These are phyloP conservation scores for Ichneumoninae sp. DNA, from an alignment of 2,888 invertebrate species.

Conservation along the genomic window DNA sequence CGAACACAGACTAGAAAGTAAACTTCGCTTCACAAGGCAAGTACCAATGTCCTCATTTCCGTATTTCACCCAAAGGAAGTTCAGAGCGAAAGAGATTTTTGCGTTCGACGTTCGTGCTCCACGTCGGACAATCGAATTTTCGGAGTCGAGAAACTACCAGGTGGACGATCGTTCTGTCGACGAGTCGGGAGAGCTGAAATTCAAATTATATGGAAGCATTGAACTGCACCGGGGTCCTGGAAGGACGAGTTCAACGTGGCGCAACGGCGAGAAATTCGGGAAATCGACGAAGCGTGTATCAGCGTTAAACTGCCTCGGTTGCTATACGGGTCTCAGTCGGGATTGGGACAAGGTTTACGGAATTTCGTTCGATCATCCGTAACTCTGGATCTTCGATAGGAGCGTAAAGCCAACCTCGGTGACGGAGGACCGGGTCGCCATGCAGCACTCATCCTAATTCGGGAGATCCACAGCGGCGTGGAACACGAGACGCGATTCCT, in stretches of 20 bases:
- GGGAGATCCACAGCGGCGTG: conserved; percentile 30
- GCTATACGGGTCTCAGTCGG: background rate
- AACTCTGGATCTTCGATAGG: conserved; percentile 48
- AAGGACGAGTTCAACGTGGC: conserved; percentile 35
- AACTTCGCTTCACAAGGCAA: background rate
- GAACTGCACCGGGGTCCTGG: conserved; percentile 34
- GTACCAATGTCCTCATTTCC: background rate
- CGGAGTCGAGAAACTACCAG: conserved; percentile 11
- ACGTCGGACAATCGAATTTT: background rate
- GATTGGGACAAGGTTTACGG: conserved; percentile 34
- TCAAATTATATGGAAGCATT: conserved; percentile 35
- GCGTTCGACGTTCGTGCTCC: background rate
- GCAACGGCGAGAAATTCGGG: conserved; percentile 50
- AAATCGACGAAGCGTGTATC: conserved; percentile 49
- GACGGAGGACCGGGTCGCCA: conserved; percentile 8
- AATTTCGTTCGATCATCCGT: conserved; percentile 55
- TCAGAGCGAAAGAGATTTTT: conserved; percentile 1
- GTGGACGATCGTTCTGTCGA: conserved; percentile 45
- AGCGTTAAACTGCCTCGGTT: conserved; percentile 21
- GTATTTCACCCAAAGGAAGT: background rate
- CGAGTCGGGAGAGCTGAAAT: conserved; percentile 19
- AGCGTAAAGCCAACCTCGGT: conserved; percentile 42
- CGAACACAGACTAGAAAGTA: background rate
- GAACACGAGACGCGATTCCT: conserved; percentile 43
- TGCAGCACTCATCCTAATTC: conserved; percentile 64